Evolutionary conservation across 2,888 invertebrate genomes (phyloP), one percentile per base, ranked within the genome.

Genomic region (Frankliniella intonsa): DNA sequence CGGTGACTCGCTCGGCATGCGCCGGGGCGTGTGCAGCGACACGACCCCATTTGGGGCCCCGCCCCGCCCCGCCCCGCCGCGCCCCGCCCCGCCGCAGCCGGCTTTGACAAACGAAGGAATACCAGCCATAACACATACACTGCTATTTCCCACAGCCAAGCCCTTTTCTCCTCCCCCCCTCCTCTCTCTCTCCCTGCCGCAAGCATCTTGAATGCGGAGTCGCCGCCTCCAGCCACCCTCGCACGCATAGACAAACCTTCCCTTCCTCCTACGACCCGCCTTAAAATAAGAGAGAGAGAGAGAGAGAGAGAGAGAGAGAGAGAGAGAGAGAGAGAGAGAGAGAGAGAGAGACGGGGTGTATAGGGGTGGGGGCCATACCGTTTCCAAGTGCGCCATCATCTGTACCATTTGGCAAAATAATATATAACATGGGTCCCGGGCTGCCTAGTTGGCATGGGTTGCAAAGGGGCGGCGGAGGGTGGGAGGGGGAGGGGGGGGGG

Each of bases 321-420:
- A n/a, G 69, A 11, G 69, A 9, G 69, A 76, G 69, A 22, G 69
- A 55, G 55, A 55, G 55, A 8, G 12, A 55, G 55, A 55, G 55
- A 55, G 55, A 55, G 55, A 3, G 1, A 55, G 55, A 17, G 62
- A 38, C 38, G 38, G 38, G 38, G 38, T 38, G 38, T 38, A 38
- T 38, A 38, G 38, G 38, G 38, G 2, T 38, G 38, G 38, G 55
- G 17, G 55, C 55, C 69, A 25, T 25, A 76, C 69, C 69, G 69
- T 76, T 76, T 76, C 69, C 69, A 76, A 76, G 69, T 76, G 69
- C 69, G 69, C 69, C 69, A 76, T 76, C 69, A 76, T 76, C 69
- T 76, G 69, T 76, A 76, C 69, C 69, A 76, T 76, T 76, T 76
- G 69, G 69, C 69, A 76, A 76, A 76, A 76, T 76, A 76, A 76